Evolutionary conservation across 92 coral and sea anemone species (phyloP).

Genomic region (Phymanthus crucifer): DNA sequence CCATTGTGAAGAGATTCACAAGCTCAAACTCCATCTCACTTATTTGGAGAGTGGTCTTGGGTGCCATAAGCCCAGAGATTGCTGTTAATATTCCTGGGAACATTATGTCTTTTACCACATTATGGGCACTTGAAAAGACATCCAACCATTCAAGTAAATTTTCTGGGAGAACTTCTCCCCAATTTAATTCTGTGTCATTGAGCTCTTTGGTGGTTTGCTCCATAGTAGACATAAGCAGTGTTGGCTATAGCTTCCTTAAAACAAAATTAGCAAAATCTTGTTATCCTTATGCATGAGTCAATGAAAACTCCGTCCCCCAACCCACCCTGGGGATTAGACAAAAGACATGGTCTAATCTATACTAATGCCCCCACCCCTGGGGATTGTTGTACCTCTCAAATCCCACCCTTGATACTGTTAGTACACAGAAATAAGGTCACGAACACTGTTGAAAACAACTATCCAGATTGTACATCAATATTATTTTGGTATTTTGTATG

Average conservation of each 20-base stretch:
- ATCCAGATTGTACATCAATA: too few species aligned
- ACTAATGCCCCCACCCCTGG: too few species aligned
- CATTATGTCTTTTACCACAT: constrained; percentile 12
- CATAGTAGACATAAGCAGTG: neutral
- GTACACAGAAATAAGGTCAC: too few species aligned
- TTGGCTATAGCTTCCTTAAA: neutral
- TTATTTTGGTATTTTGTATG: too few species aligned
- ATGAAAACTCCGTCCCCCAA: too few species aligned
- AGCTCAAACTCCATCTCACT: constrained; percentile 6
- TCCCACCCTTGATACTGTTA: too few species aligned
- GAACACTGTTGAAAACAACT: too few species aligned
- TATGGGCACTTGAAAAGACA: neutral
- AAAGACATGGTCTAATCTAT: too few species aligned
- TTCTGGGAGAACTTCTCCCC: constrained; percentile 2
- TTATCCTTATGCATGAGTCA: too few species aligned
- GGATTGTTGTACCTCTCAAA: too few species aligned
- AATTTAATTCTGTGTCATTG: neutral
- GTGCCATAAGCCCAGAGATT: constrained; percentile 17
- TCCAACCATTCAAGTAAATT: neutral
- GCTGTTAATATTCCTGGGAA: constrained; percentile 7
- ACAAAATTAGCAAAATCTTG: neutral
- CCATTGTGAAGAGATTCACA: constrained; percentile 1
- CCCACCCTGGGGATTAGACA: too few species aligned
- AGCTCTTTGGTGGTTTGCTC: neutral
- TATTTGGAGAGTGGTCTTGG: constrained; percentile 1